Evolutionary conservation across 2,888 invertebrate genomes (phyloP).

Genomic region (Eucera pruinosa): DNA sequence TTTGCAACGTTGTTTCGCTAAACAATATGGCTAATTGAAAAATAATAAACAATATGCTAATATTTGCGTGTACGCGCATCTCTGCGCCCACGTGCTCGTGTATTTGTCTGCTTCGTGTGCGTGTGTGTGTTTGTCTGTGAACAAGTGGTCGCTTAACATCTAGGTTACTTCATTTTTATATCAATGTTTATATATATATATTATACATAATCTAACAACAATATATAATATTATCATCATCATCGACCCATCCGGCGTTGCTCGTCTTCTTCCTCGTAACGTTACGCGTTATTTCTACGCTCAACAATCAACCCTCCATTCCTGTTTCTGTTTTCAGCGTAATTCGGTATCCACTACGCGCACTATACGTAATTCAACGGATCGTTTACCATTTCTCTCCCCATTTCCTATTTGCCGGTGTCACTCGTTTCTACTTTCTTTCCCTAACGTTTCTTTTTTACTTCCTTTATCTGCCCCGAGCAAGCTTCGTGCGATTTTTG

Average conservation of each 20-base stretch:
- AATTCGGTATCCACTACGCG: slow-evolving; percentile 71
- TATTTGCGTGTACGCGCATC: not conserved
- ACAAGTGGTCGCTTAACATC: slow-evolving; percentile 68
- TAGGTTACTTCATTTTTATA: slow-evolving; percentile 78
- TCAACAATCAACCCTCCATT: slow-evolving; percentile 81
- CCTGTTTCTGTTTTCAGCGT: too few species aligned
- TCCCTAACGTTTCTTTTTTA: too few species aligned
- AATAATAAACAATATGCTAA: too few species aligned
- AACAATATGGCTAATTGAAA: too few species aligned
- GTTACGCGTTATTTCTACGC: slow-evolving; percentile 77
- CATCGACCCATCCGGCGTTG: slow-evolving; percentile 72
- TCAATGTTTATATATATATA: slow-evolving; percentile 80
- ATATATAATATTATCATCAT: slow-evolving; percentile 83
- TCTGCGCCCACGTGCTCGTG: slow-evolving; percentile 1
- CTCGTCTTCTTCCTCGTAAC: slow-evolving; percentile 68
- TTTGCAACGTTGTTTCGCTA: not conserved
- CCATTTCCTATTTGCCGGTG: slow-evolving; percentile 36
- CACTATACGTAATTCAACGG: slow-evolving; percentile 75
- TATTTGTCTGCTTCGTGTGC: too few species aligned
- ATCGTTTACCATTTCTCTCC: slow-evolving; percentile 44
- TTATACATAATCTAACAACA: slow-evolving; percentile 81
- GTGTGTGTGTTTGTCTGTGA: slow-evolving; percentile 52
- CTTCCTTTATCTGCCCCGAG: slow-evolving; percentile 68
- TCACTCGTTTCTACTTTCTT: slow-evolving; percentile 34
- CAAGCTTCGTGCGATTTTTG: slow-evolving; percentile 79